Evolutionary conservation across 2,888 invertebrate species (phyloP), one percentile per base, ranked within the genome.

Genomic region (Meteorus colon): DNA sequence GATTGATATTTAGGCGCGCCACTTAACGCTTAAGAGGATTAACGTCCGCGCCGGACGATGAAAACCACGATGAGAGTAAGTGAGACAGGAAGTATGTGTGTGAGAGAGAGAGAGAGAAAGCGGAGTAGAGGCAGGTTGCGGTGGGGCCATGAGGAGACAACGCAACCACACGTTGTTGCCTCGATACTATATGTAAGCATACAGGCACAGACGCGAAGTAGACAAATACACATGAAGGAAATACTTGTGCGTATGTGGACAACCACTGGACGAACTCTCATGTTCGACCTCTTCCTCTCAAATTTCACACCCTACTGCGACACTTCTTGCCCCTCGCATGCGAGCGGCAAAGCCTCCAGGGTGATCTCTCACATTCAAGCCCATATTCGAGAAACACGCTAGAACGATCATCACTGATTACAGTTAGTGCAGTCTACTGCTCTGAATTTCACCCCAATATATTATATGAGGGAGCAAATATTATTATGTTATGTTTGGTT

Each of bases 21-120:
- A 83, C 84, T 85, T 83, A 84, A 84, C 86, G 84, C 86, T 87
- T 86, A 86, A 88, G 87, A 87, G 88, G 88, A 87, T 89, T 87
- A 87, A 84, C 84, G 82, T 84, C 83, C 84, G 77, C 82, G 82
- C 81, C 81, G 83, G 81, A 81, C 78, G 82, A 82, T 69, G 63
- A 67, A 63, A 41, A 72, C 74, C 24, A 71, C 65, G 41, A 65
- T n/a, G 19, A 24, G 19, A 55, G 55, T 55, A 19, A 60, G 63
- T 55, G 48, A 27, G 71, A 27, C 66, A 65, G 75, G 72, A 77
- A 41, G 8, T 12, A 8, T 12, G 79, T 68, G 5, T n/a, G 41
- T 19, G 29, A 27, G 27, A 34, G 45, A 55, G 62, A 62, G 63
- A 51, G 29, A n/a, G 19, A 66, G 59, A 45, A 14, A 14, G 16